These are phyloP conservation scores for Brachirus orientalis DNA, from an alignment of 2,113 vertebrate genomes.

Conservation along the genomic window DNA sequence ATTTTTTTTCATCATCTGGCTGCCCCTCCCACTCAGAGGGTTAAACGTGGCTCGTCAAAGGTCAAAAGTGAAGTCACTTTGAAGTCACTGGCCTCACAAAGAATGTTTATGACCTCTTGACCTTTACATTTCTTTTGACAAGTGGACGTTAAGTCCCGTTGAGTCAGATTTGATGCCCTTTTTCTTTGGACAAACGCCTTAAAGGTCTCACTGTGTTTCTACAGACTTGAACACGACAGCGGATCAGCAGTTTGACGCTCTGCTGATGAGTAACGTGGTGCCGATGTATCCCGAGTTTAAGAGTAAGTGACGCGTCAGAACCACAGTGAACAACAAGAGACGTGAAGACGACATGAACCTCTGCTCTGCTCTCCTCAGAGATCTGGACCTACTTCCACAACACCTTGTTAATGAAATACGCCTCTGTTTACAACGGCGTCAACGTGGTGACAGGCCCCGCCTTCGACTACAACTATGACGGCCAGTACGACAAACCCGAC, in stretches of 20 bases:
- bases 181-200: too few species aligned
- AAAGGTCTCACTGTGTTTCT: not conserved
- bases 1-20: too few species aligned
- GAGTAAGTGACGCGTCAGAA: constrained; percentile 79
- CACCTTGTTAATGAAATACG: constrained; percentile 72
- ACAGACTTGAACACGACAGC: constrained; percentile 80
- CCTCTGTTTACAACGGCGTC: constrained; percentile 68
- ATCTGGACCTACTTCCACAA: constrained; percentile 80
- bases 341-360: not conserved
- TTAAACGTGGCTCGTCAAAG: too few species aligned
- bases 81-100: too few species aligned
- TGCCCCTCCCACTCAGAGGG: too few species aligned
- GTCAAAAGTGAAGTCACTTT: too few species aligned
- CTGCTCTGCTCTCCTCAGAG: constrained; percentile 48
- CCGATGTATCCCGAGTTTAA: constrained; percentile 89
- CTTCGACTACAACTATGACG: constrained; percentile 80
- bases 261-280: constrained; percentile 89
- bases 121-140: too few species aligned
- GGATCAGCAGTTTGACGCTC: constrained; percentile 84
- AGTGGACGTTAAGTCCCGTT: too few species aligned
- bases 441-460: constrained; percentile 77
- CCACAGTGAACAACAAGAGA: not conserved
- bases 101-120: too few species aligned
- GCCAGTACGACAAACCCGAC: constrained; percentile 67
- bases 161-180: too few species aligned